Percentiles rank a stretch among this genome's conserved stretches.
Evolutionary conservation across 2,888 invertebrate genomes (phyloP).

Genomic region (Coremacera marginata): DNA sequence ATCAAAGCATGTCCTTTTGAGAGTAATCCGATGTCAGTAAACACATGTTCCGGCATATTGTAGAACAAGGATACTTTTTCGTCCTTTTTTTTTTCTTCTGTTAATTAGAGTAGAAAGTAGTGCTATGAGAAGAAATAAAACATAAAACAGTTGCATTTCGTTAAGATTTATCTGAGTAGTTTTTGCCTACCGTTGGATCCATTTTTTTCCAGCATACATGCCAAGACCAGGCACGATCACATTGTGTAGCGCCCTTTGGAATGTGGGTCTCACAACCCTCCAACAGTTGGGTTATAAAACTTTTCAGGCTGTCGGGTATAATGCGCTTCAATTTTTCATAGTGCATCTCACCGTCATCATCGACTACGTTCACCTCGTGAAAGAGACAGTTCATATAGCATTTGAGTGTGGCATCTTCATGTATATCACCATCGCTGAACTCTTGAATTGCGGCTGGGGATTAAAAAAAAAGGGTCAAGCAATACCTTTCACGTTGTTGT

Average conservation of each 20-base stretch:
- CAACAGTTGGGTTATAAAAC: constrained; percentile 54
- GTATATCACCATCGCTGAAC: constrained; percentile 60
- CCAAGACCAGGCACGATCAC: constrained; percentile 60
- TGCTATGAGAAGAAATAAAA: constrained; percentile 44
- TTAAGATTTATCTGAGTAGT: background rate
- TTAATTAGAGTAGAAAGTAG: constrained; percentile 49
- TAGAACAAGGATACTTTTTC: too few species aligned
- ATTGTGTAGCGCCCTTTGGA: constrained; percentile 56
- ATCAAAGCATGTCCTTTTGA: too few species aligned
- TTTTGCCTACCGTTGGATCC: constrained; percentile 55
- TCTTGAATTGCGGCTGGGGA: constrained; percentile 55
- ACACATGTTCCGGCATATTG: too few species aligned
- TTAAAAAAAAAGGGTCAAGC: background rate
- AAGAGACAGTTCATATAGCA: constrained; percentile 63
- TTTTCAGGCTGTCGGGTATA: constrained; percentile 53
- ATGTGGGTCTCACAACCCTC: constrained; percentile 54
- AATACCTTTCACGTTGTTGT: too few species aligned
- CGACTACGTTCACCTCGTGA: constrained; percentile 55
- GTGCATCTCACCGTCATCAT: constrained; percentile 59
- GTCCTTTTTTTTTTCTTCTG: too few species aligned
- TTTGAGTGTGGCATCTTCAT: constrained; percentile 58
- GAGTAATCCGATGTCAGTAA: too few species aligned
- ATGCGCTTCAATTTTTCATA: constrained; percentile 54
- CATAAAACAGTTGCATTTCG: too few species aligned
- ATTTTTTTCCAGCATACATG: constrained; percentile 59